Evolutionary conservation across 37 sponge, comb jelly and placozoan genomes (phyloP).

Genomic region (Agelas oroides): DNA sequence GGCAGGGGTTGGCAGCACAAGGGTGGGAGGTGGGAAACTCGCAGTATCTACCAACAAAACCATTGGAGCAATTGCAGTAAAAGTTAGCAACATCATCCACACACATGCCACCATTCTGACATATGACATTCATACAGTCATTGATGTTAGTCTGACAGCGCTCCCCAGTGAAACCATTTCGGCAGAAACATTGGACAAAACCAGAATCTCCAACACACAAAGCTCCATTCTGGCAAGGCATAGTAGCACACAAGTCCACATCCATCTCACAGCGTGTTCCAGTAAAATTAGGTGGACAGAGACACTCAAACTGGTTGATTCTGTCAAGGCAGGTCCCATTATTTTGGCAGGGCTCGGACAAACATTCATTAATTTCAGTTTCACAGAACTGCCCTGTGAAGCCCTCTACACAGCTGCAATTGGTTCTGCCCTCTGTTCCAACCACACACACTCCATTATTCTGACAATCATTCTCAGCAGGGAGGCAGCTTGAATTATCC

Average conservation of each 20-base stretch:
- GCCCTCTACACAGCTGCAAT: constrained; percentile 71
- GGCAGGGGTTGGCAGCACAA: constrained; percentile 52
- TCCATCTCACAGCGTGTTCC: constrained; percentile 56
- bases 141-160: constrained; percentile 61
- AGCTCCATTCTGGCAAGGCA: constrained; percentile 58
- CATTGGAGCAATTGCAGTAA: constrained; percentile 49
- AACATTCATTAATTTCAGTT: constrained; percentile 73
- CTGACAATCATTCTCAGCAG: constrained; percentile 19
- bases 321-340: constrained; percentile 54
- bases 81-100: constrained; percentile 45
- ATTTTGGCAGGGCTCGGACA: constrained; percentile 58
- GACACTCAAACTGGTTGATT: constrained; percentile 50
- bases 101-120: constrained; percentile 55
- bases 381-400: constrained; percentile 72
- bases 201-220: constrained; percentile 25
- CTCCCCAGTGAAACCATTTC: constrained; percentile 62
- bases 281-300: constrained; percentile 52
- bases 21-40: constrained; percentile 3
- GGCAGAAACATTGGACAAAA: constrained; percentile 41
- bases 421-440: background rate
- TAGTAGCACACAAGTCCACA: constrained; percentile 37
- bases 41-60: constrained; percentile 48
- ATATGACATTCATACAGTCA: constrained; percentile 33
- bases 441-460: constrained; percentile 53
- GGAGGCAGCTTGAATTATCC: background rate